Evolutionary conservation across 2,888 invertebrate species (phyloP).

Genomic region (Pomacea canaliculata): DNA sequence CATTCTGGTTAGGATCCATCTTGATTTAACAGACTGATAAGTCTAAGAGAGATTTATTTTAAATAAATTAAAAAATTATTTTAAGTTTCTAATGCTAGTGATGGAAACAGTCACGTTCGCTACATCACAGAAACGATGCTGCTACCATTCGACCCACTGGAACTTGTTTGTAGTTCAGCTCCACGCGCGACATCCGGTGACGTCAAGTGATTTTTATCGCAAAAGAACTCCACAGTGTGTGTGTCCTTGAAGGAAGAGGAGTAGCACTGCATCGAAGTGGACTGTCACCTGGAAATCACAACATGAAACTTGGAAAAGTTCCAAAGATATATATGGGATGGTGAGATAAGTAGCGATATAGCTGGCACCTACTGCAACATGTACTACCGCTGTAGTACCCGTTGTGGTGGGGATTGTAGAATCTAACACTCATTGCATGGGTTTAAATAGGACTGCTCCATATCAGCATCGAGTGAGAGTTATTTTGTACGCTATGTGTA

Average conservation of each 20-base stretch:
- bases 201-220: background rate
- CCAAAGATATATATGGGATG: slow-evolving; percentile 32
- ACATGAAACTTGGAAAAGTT: slow-evolving; percentile 25
- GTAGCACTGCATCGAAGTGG: background rate
- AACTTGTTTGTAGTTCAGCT: background rate
- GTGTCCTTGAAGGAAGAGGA: background rate
- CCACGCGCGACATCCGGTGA: slow-evolving; percentile 18
- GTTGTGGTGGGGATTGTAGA: too few relatives aligned
- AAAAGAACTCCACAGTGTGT: background rate
- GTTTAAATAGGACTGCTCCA: too few relatives aligned
- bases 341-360: slow-evolving; percentile 1
- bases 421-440: too few relatives aligned
- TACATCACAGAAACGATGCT: too few relatives aligned
- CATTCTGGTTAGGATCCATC: slow-evolving; percentile 3
- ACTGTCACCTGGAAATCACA: background rate
- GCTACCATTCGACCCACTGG: too few relatives aligned
- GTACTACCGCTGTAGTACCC: too few relatives aligned
- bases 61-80: too few relatives aligned
- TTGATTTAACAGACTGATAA: background rate
- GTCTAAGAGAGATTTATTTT: too few relatives aligned
- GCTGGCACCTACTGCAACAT: background rate
- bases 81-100: too few relatives aligned
- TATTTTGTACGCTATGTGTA: too few relatives aligned
- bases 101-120: too few relatives aligned
- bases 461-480: too few relatives aligned